A percentile compares a stretch with the other conserved stretches of the same genome.
Evolutionary conservation across 2,113 vertebrate genomes (phyloP).

Genomic region (Laterallus jamaicensis): DNA sequence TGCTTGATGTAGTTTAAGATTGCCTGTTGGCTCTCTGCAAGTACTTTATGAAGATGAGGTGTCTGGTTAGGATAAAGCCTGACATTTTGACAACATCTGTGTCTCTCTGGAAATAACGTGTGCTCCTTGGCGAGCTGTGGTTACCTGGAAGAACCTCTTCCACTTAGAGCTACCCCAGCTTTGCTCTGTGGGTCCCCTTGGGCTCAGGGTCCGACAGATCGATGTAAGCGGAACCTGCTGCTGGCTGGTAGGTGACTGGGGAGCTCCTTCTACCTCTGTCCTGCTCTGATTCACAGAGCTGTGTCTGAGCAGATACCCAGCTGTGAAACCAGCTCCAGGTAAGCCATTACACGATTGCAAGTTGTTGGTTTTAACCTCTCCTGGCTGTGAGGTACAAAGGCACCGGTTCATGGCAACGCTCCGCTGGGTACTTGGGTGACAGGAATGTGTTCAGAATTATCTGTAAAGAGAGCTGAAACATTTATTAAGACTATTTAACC

Average conservation of each 20-base stretch:
- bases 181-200: background rate
- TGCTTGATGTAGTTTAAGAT: background rate
- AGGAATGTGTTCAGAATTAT: background rate
- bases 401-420: background rate
- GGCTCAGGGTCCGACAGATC: background rate
- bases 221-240: accelerated
- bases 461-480: background rate
- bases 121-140: background rate
- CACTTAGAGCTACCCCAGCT: background rate
- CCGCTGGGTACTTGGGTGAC: background rate
- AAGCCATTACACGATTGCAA: accelerated
- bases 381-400: background rate
- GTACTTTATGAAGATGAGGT: background rate
- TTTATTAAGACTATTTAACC: background rate
- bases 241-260: background rate
- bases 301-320: background rate
- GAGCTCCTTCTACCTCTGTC: background rate
- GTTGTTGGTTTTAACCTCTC: background rate
- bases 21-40: background rate
- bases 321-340: accelerated
- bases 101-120: accelerated
- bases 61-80: background rate
- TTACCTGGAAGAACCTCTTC: background rate
- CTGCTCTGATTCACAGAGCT: background rate
- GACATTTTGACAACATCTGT: background rate